These are phyloP conservation scores for Chamaetylas fuelleborni DNA, from an alignment of 2,113 vertebrate genomes.

Conservation along the genomic window DNA sequence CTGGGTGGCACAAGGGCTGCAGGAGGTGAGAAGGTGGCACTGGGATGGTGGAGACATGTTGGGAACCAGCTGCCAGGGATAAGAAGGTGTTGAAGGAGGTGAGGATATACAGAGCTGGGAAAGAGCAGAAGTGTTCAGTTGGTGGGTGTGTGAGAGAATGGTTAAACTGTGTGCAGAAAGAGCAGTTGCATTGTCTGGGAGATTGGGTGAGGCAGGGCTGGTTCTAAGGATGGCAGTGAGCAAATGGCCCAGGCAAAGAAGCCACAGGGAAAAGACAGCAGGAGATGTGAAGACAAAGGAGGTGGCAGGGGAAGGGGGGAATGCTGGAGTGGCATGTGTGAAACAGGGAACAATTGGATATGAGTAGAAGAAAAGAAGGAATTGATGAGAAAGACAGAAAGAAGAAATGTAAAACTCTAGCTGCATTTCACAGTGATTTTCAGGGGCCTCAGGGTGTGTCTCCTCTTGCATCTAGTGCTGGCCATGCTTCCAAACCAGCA, in stretches of 20 bases:
- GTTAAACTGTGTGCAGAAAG: not conserved
- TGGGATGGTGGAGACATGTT: not conserved
- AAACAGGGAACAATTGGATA: not conserved
- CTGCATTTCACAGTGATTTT: not conserved
- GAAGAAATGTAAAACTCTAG: not conserved
- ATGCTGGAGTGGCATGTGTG: not conserved
- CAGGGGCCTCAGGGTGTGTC: not conserved
- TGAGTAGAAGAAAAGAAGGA: not conserved
- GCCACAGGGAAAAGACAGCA: not conserved
- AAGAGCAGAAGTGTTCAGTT: not conserved
- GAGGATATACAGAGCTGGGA: not conserved
- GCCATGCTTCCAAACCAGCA: not conserved
- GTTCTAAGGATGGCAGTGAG: not conserved
- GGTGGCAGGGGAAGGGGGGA: rapidly evolving
- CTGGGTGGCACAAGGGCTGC: not conserved
- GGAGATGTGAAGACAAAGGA: not conserved
- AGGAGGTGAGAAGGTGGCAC: not conserved
- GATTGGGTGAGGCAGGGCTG: not conserved
- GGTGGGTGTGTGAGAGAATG: not conserved
- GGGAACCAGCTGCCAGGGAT: rapidly evolving
- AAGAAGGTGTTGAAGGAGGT: not conserved
- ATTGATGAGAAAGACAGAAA: not conserved
- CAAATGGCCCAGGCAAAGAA: not conserved
- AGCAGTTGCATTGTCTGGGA: not conserved
- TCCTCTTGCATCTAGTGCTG: not conserved